Evolutionary conservation across 1,140 invertebrate genomes (phyloP).

Genomic region (Microplitis mediator): DNA sequence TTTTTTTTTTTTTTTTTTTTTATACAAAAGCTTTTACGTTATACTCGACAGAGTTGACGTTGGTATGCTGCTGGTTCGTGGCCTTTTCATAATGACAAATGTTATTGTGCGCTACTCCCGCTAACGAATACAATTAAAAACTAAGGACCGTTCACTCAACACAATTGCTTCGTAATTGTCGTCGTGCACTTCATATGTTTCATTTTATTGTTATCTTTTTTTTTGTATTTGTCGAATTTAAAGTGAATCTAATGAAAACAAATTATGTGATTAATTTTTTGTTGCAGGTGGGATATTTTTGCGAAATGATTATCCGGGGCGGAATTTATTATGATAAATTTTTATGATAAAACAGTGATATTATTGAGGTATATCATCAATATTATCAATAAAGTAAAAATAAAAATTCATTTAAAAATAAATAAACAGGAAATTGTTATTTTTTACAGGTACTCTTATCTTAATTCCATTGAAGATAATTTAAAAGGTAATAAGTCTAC

Average conservation of each 20-base stretch:
- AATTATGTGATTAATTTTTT: no score
- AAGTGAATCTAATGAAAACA: no score
- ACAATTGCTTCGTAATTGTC: conserved; percentile 35
- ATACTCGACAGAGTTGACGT: conserved; percentile 17
- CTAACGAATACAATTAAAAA: conserved; percentile 42
- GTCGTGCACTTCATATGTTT: neutral
- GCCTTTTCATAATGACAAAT: conserved; percentile 34
- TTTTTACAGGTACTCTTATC: neutral
- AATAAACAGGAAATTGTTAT: neutral
- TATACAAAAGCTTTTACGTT: neutral
- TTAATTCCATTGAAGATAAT: neutral
- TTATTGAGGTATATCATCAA: no score
- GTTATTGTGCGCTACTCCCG: conserved; percentile 33
- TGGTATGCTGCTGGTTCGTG: conserved; percentile 8
- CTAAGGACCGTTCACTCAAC: conserved; percentile 35
- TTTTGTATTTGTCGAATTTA: neutral
- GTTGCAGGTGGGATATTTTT: no score
- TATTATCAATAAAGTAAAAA: no score
- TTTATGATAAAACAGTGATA: no score
- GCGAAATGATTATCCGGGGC: neutral
- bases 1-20: neutral
- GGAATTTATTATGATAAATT: no score
- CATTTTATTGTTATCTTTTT: neutral
- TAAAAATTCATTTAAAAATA: neutral
- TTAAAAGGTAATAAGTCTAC: neutral